Conservation (phyloP, 2,888 invertebrate species). For the Hydropsyche betteni region DNA sequence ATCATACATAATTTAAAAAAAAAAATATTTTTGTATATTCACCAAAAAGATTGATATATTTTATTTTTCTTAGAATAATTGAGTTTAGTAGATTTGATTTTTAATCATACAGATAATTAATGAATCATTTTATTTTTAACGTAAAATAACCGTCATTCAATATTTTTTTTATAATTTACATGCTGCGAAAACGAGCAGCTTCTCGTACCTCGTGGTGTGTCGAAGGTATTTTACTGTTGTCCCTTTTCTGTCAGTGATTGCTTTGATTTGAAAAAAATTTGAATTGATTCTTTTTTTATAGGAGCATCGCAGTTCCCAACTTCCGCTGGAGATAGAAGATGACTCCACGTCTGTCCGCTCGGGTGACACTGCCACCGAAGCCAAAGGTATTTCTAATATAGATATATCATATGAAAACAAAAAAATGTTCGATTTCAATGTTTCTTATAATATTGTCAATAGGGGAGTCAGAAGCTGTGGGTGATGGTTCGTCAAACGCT, state of each 20-base stretch:
- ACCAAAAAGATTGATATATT: too few species aligned
- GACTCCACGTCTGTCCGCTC: slow-evolving; percentile 85
- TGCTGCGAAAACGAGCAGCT: slow-evolving; percentile 63
- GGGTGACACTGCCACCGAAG: slow-evolving; percentile 77
- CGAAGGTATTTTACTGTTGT: slow-evolving; percentile 59
- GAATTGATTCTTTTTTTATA: slow-evolving; percentile 56
- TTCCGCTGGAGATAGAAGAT: slow-evolving; percentile 92
- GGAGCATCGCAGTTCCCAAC: slow-evolving; percentile 91
- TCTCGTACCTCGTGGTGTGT: slow-evolving; percentile 63
- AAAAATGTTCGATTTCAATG: not conserved
- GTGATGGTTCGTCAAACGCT: slow-evolving; percentile 51
- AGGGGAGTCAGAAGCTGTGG: slow-evolving; percentile 60
- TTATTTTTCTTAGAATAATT: too few species aligned
- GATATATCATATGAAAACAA: not conserved
- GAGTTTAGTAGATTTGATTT: too few species aligned
- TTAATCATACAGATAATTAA: too few species aligned
- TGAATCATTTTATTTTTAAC: not conserved
- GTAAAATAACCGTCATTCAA: slow-evolving; percentile 54
- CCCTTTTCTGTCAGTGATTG: slow-evolving; percentile 30
- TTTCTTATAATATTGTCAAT: slow-evolving; percentile 45
- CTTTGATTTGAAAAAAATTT: not conserved
- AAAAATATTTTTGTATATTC: too few species aligned
- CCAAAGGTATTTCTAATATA: slow-evolving; percentile 70
- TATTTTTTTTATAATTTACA: slow-evolving; percentile 60
- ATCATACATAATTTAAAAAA: too few species aligned